Base-by-base conservation (phyloP, 2,888 invertebrate genomes). In the Pterostichus madidus region DNA sequence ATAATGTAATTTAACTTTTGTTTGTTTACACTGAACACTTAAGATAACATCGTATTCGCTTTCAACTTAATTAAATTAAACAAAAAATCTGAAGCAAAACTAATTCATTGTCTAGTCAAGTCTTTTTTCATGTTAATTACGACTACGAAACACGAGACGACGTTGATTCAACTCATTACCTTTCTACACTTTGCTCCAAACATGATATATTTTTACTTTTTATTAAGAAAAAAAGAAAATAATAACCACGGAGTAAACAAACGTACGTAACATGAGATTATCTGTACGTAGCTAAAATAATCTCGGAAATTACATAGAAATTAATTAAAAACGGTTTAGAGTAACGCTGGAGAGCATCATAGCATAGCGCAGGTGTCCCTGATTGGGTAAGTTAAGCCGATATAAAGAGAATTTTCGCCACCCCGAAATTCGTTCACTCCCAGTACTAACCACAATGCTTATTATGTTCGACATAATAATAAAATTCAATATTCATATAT, bases 311-410 rank as follows among this genome's bases (percentile, higher is more conserved):
- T 71, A 80, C 80, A 80, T 53, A 56, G 73, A 71, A 80, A 80
- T 80, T 80, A 80, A 80, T 80, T 80, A 39, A 80, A 80, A 80
- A 80, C 56, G 80, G 80, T 73, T 73, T 39, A 80, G 56, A 80
- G 53, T 39, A n/a, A 13, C 31, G 32, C 15, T 44, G 64, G 44
- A 17, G 71, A 71, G 24, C 44, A 52, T 80, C 13, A 32, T 52
- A 11, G 80, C 56, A 5, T 5, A 39, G 49, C 80, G 44, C 80
- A 80, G 80, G 80, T 80, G 80, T 80, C 80, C 13, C 73, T 80
- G 80, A 80, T 80, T 80, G 80, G 80, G 39, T 49, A 80, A 80
- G 73, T 80, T 80, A 80, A 80, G 80, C 73, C 71, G 73, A 80
- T 73, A 56, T 44, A 53, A 39, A 31, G 39, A 64, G 32, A 1